A percentile compares a stretch with the other conserved stretches of the same genome.
Conservation (phyloP, 1,140 invertebrate species). For the Pseudomyrmex dendroicus region DNA sequence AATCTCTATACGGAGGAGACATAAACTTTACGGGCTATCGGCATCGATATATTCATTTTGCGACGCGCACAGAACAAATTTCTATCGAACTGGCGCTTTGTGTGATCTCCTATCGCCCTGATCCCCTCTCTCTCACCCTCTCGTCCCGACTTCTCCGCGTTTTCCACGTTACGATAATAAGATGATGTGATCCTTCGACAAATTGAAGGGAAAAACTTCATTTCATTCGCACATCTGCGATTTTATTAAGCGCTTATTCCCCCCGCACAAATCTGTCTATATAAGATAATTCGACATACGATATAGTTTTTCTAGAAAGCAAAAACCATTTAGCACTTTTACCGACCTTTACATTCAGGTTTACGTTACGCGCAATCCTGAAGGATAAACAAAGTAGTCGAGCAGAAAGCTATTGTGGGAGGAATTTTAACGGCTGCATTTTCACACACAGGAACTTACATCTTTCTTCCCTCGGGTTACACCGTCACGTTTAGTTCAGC, state of each 20-base stretch:
- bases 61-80: slow-evolving; percentile 11
- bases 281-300: too few species aligned
- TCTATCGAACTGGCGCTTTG: slow-evolving; percentile 25
- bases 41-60: slow-evolving; percentile 44
- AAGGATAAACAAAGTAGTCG: neutral
- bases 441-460: slow-evolving; percentile 15
- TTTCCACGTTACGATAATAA: too few species aligned
- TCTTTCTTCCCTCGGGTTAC: slow-evolving; percentile 27
- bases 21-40: slow-evolving; percentile 32
- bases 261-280: too few species aligned
- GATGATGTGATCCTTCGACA: too few species aligned
- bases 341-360: neutral
- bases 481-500: slow-evolving; percentile 49
- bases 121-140: too few species aligned
- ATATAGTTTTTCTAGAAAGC: too few species aligned
- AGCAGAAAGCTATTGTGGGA: neutral
- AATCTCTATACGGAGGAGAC: neutral
- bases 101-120: neutral
- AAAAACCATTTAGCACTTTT: too few species aligned
- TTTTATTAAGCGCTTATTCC: too few species aligned
- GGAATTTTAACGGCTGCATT: slow-evolving; percentile 24
- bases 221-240: too few species aligned
- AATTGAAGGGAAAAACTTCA: too few species aligned
- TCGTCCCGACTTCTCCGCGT: too few species aligned
- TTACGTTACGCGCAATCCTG: neutral